Conservation (phyloP, 1,140 invertebrate species). For the Bombus affinis region DNA sequence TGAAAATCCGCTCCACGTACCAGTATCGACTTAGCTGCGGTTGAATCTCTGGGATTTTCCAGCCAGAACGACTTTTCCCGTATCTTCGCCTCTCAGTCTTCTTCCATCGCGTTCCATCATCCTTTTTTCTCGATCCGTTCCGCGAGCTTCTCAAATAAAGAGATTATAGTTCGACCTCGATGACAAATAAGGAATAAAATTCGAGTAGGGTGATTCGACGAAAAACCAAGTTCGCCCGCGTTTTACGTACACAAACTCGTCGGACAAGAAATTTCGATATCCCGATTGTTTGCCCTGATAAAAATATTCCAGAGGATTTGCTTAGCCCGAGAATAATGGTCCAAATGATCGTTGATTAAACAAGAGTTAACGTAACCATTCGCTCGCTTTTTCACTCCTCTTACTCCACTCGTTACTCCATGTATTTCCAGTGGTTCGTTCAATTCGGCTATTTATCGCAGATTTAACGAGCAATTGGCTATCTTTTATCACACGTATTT, state of each 20-base stretch:
- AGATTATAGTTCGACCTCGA: neutral
- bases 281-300: too few relatives aligned
- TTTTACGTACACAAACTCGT: neutral
- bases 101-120: conserved; percentile 14
- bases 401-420: neutral
- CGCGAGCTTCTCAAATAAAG: conserved; percentile 19
- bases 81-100: neutral
- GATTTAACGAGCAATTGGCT: neutral
- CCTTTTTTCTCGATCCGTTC: neutral
- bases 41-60: conserved; percentile 32
- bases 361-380: neutral
- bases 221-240: neutral
- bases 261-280: neutral
- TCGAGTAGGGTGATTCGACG: neutral
- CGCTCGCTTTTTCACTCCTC: too few relatives aligned
- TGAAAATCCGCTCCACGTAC: conserved; percentile 37
- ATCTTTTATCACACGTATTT: conserved; percentile 9
- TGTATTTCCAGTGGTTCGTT: neutral
- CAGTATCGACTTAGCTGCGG: conserved; percentile 6
- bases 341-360: neutral
- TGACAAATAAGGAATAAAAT: conserved; percentile 20
- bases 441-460: neutral
- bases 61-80: conserved; percentile 9
- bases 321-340: too few relatives aligned
- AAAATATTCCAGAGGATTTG: too few relatives aligned